These are phyloP conservation scores for Pseudonaja textilis DNA, from an alignment of 2,113 vertebrate genomes.

Conservation along the genomic window DNA sequence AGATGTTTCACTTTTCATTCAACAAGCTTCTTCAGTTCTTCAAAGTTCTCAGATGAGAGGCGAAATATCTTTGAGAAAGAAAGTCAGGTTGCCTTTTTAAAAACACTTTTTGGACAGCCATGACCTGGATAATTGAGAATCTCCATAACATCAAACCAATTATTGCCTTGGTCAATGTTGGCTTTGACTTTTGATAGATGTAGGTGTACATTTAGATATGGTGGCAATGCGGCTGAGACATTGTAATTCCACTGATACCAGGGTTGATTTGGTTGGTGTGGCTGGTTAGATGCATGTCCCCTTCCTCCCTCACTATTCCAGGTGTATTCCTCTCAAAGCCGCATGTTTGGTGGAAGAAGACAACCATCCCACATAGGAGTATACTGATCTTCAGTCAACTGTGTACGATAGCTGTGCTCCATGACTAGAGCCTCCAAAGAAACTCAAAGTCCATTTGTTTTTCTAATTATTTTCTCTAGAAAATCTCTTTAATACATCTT, in stretches of 20 bases:
- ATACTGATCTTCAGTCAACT: neutral
- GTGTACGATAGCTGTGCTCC: neutral
- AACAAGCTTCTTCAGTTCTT: neutral
- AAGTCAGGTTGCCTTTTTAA: neutral
- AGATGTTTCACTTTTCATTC: neutral
- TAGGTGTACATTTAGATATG: neutral
- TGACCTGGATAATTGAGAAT: neutral
- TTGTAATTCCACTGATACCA: neutral
- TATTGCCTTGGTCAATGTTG: neutral
- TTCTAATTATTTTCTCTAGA: neutral
- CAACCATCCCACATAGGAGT: neutral
- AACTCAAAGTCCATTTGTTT: neutral
- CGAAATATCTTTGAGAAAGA: neutral
- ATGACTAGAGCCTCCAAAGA: neutral
- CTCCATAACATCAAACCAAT: neutral
- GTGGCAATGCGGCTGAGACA: neutral
- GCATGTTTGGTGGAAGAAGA: neutral
- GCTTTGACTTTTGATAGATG: neutral
- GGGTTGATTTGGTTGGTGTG: neutral
- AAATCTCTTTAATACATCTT: neutral
- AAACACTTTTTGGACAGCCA: neutral
- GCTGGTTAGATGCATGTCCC: neutral
- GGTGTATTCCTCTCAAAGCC: neutral
- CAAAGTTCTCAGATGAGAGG: neutral
- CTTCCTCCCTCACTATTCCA: neutral